Percentiles rank a stretch among this genome's conserved stretches.
phyloP scores from a whole-genome alignment of 2,888 invertebrate genomes.

The Drosophila infuscata region DNA sequence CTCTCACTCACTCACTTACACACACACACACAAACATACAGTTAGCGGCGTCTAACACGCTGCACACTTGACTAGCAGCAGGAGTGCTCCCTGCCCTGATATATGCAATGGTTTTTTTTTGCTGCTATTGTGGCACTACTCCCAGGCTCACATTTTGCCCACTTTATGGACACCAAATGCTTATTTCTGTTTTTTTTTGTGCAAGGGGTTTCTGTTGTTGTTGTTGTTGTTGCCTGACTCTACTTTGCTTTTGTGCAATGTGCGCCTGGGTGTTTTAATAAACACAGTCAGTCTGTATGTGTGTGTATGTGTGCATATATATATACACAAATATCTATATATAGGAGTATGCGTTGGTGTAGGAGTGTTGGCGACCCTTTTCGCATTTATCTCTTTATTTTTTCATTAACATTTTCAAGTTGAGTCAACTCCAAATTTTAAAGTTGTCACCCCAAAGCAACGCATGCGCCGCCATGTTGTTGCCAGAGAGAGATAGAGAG shows the following conservation, averaged over 20 bases:
- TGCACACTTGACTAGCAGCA: slow-evolving; percentile 58
- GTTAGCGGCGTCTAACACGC: slow-evolving; percentile 43
- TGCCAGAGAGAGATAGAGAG: slow-evolving; percentile 4
- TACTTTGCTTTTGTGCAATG: slow-evolving; percentile 60
- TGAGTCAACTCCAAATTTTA: slow-evolving; percentile 50
- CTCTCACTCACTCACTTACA: slow-evolving; percentile 16
- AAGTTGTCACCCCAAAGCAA: slow-evolving; percentile 41
- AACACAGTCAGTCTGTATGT: slow-evolving; percentile 53
- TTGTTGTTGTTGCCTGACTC: slow-evolving; percentile 24
- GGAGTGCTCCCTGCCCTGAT: slow-evolving; percentile 62
- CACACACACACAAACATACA: slow-evolving; percentile 16
- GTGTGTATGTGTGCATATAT: slow-evolving; percentile 15
- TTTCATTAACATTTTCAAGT: slow-evolving; percentile 78
- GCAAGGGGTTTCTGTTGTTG: slow-evolving; percentile 37
- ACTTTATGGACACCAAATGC: slow-evolving; percentile 73
- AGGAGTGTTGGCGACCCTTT: slow-evolving; percentile 38
- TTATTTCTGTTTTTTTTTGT: slow-evolving; percentile 23
- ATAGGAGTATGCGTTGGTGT: slow-evolving; percentile 13
- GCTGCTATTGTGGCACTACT: slow-evolving; percentile 34
- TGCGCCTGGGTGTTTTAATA: slow-evolving; percentile 71
- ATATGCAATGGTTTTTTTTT: slow-evolving; percentile 71
- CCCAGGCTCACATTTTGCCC: slow-evolving; percentile 66
- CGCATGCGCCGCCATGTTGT: slow-evolving; percentile 65
- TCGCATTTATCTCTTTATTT: slow-evolving; percentile 66
- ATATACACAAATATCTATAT: neutral